A percentile compares a stretch with the other conserved stretches of the same genome.
Conservation (phyloP, 2,797 vertebrate genomes). For the Uromys caudimaculatus region DNA sequence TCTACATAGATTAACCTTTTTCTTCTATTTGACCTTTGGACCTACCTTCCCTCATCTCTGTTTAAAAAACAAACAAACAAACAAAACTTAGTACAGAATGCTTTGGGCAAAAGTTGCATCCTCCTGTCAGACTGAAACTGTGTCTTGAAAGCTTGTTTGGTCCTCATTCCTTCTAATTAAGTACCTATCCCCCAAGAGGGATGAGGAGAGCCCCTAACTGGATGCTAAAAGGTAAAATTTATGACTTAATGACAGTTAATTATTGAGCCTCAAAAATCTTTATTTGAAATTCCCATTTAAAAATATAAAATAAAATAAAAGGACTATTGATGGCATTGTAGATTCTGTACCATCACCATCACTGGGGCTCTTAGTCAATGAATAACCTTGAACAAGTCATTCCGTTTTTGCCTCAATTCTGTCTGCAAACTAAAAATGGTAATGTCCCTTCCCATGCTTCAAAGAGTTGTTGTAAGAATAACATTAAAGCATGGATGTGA, state of each 20-base stretch:
- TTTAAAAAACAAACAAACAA: neutral
- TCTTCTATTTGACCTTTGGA: neutral
- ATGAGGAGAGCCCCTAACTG: neutral
- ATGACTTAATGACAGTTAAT: neutral
- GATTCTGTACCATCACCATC: neutral
- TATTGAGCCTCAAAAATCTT: neutral
- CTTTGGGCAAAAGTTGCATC: neutral
- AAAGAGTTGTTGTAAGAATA: slow-evolving; percentile 1
- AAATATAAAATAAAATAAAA: neutral
- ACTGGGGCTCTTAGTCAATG: neutral
- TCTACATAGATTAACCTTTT: neutral
- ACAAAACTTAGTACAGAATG: neutral
- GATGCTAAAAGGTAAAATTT: neutral
- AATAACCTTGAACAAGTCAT: neutral
- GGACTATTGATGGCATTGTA: neutral
- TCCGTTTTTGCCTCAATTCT: neutral
- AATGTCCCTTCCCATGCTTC: neutral
- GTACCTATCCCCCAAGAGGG: neutral
- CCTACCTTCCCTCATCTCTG: neutral
- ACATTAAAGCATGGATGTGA: neutral
- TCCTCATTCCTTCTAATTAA: neutral
- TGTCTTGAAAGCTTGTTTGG: neutral
- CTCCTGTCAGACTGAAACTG: neutral
- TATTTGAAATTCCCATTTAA: neutral
- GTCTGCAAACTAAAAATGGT: neutral